Percentiles rank a stretch among this genome's conserved stretches.
These are phyloP conservation scores for Pithys albifrons DNA, from an alignment of 2,113 vertebrate genomes.

Conservation along the genomic window DNA sequence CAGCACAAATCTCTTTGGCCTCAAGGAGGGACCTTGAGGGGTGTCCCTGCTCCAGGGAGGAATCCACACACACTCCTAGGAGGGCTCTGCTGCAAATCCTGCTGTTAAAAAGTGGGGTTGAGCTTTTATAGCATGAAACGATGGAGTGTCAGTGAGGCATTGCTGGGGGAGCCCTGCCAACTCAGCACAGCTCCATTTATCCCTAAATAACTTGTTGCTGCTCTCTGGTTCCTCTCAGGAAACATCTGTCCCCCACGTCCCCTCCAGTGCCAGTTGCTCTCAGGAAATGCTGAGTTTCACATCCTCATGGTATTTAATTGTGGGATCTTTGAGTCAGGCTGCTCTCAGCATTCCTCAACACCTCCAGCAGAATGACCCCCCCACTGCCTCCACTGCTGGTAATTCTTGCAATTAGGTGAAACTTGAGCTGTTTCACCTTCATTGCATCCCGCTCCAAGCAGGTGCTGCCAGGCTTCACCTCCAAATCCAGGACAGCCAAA, in stretches of 20 bases:
- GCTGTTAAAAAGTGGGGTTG: accelerated
- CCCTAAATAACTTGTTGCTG: neutral
- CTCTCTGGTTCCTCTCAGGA: neutral
- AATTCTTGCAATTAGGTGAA: accelerated
- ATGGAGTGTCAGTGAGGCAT: neutral
- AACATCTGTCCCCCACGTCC: neutral
- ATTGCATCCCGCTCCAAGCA: neutral
- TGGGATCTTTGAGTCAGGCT: neutral
- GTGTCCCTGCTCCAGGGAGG: neutral
- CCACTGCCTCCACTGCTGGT: too few species aligned
- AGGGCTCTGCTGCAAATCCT: neutral
- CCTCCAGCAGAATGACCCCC: neutral
- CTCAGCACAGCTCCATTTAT: neutral
- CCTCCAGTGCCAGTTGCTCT: neutral
- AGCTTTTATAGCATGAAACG: accelerated
- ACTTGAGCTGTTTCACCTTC: neutral
- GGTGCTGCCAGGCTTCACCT: accelerated
- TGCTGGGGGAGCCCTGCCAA: neutral
- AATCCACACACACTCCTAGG: neutral
- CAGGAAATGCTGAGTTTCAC: neutral
- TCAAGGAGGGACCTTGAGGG: neutral
- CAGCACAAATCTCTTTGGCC: neutral
- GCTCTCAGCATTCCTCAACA: neutral
- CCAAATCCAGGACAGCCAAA: accelerated
- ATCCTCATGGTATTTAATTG: neutral